Conservation (phyloP, 2,113 vertebrate species). For the Apteryx mantelli region DNA sequence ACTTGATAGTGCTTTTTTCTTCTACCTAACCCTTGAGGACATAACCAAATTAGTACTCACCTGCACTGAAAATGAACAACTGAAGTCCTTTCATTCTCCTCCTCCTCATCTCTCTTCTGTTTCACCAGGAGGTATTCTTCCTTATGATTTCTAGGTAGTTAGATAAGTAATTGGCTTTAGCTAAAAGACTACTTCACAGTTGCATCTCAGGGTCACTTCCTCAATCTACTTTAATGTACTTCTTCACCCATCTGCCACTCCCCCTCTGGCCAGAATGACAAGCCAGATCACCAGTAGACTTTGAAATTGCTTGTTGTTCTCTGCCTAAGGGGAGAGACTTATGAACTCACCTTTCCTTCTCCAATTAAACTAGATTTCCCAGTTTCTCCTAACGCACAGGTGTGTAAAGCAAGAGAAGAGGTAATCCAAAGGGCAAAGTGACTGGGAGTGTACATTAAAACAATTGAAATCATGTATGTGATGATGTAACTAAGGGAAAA, state of each 20-base stretch:
- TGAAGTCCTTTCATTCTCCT: background rate
- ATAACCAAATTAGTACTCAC: constrained; percentile 62
- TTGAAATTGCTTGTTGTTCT: background rate
- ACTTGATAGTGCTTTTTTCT: background rate
- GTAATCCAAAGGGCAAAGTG: background rate
- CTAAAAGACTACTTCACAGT: background rate
- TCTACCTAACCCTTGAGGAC: background rate
- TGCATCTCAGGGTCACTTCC: background rate
- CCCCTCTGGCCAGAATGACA: background rate
- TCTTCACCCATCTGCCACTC: background rate
- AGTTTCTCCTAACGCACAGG: background rate
- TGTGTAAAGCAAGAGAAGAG: background rate
- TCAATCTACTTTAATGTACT: background rate
- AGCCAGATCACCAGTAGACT: background rate
- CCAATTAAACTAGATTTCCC: background rate
- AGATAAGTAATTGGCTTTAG: background rate
- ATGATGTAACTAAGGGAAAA: background rate
- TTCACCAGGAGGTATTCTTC: background rate
- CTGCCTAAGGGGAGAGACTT: background rate
- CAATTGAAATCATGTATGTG: background rate
- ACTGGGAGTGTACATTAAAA: background rate
- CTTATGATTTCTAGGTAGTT: background rate
- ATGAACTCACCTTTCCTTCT: background rate
- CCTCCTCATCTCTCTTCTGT: background rate
- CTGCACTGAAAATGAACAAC: constrained; percentile 44